phyloP scores from a whole-genome alignment of 2,888 invertebrate genomes.

The Agrypnus murinus region DNA sequence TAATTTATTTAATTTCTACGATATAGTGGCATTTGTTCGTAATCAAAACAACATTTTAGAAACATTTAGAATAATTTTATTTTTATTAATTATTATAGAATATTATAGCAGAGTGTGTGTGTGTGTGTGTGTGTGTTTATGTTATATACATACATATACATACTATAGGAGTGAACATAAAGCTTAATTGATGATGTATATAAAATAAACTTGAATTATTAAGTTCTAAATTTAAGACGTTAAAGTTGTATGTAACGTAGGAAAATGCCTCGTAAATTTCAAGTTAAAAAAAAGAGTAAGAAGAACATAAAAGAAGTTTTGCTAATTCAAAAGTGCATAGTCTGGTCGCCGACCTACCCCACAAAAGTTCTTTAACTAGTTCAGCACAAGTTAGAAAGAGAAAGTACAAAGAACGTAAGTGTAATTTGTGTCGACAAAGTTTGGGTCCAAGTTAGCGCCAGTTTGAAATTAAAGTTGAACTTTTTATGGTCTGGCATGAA shows the following conservation, averaged over 20 bases:
- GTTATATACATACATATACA: no score
- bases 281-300: conserved; percentile 48
- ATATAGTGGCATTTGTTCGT: no score
- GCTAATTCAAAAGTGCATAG: conserved; percentile 67
- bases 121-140: no score
- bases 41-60: no score
- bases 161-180: no score
- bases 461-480: conserved; percentile 70
- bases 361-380: conserved; percentile 69
- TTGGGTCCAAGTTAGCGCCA: conserved; percentile 69
- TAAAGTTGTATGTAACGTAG: conserved; percentile 42
- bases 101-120: no score
- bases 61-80: no score
- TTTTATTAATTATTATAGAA: no score
- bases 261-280: conserved; percentile 47
- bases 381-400: conserved; percentile 70
- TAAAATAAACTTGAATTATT: conserved; percentile 41
- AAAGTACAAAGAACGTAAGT: conserved; percentile 71
- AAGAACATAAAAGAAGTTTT: conserved; percentile 61
- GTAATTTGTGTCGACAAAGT: conserved; percentile 71
- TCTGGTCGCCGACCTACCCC: conserved; percentile 69
- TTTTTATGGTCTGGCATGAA: conserved; percentile 70
- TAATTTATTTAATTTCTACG: no score
- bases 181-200: no score
- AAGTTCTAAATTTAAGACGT: conserved; percentile 43